A percentile compares a stretch with the other conserved stretches of the same genome.
Conservation (phyloP, 2,113 vertebrate species). For the Bombycilla garrulus region DNA sequence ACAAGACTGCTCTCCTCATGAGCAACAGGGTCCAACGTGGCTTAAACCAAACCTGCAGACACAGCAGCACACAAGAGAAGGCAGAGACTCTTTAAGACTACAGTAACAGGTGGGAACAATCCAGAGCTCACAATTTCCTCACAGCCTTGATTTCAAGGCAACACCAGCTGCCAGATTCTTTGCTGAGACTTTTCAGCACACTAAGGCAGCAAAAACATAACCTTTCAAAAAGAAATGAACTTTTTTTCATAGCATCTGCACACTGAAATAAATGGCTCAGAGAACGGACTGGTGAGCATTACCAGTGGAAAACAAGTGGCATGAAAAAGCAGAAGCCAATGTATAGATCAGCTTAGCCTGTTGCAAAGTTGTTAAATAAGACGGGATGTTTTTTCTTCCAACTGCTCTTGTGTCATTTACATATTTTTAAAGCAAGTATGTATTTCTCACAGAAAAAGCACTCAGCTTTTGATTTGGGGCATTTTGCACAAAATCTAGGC, state of each 20-base stretch:
- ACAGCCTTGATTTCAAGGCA: background rate
- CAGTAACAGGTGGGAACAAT: background rate
- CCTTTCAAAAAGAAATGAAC: background rate
- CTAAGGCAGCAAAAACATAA: background rate
- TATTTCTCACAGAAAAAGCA: background rate
- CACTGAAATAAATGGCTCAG: background rate
- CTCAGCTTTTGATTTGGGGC: background rate
- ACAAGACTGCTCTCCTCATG: background rate
- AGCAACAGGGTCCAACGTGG: fast-evolving
- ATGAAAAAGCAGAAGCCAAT: background rate
- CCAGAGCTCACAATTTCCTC: background rate
- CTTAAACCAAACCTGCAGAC: background rate
- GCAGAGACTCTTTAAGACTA: background rate
- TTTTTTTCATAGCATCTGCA: background rate
- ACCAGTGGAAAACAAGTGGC: background rate
- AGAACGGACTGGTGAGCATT: background rate
- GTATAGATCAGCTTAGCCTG: background rate
- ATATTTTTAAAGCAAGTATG: background rate
- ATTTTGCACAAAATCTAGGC: background rate
- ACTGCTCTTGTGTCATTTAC: background rate
- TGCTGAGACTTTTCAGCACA: background rate
- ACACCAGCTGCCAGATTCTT: background rate
- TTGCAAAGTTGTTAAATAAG: background rate
- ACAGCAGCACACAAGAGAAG: fast-evolving
- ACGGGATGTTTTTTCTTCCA: background rate